These are phyloP conservation scores for Eupleurogrammus muticus DNA, from an alignment of 2,797 vertebrate species.

Conservation along the genomic window DNA sequence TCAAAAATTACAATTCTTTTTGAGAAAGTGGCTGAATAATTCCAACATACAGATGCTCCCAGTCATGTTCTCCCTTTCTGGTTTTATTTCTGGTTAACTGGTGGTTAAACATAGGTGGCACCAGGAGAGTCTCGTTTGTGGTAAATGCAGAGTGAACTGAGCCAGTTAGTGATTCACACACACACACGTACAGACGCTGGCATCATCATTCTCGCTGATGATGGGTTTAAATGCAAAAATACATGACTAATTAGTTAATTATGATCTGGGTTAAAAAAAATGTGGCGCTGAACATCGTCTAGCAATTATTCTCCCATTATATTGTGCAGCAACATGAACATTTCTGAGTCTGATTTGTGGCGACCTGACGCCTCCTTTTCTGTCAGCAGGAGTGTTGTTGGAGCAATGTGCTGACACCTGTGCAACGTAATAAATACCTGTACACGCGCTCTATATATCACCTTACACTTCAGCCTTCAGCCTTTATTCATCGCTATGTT, in stretches of 20 bases:
- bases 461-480: too few relatives aligned
- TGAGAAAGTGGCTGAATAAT: conserved; percentile 5
- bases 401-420: too few relatives aligned
- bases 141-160: conserved; percentile 6
- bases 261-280: not conserved
- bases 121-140: not conserved
- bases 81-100: not conserved
- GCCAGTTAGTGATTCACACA: not conserved
- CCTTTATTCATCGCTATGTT: too few relatives aligned
- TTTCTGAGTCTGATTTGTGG: not conserved
- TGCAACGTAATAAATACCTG: too few relatives aligned
- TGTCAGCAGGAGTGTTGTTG: too few relatives aligned
- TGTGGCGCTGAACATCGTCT: not conserved
- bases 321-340: not conserved
- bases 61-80: not conserved
- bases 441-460: too few relatives aligned
- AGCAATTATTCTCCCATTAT: not conserved
- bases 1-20: conserved; percentile 5
- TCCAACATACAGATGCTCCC: not conserved
- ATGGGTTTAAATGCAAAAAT: not conserved
- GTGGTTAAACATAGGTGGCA: conserved; percentile 7
- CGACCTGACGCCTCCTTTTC: too few relatives aligned
- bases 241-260: not conserved
- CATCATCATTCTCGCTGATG: not conserved
- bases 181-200: too few relatives aligned